Conservation (phyloP, 2,797 vertebrate species). For the Lepus oiostolus region DNA sequence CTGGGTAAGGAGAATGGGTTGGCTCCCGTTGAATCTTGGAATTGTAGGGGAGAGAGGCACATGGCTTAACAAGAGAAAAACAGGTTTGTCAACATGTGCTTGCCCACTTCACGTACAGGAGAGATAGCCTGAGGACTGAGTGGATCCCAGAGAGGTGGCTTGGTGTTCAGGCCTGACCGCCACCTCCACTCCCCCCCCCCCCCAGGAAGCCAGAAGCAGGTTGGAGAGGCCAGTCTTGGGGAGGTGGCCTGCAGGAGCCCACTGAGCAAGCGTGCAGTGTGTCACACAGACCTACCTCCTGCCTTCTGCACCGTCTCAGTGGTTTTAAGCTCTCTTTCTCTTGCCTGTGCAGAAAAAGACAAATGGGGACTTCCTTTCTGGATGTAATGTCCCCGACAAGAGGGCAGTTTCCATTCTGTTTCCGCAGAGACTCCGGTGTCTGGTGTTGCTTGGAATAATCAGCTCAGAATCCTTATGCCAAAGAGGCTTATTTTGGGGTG, state of each 20-base stretch:
- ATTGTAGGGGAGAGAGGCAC: too few species aligned
- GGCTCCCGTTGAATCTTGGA: background rate
- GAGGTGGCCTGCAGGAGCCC: background rate
- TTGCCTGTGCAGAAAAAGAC: background rate
- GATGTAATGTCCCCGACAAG: background rate
- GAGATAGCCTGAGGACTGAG: background rate
- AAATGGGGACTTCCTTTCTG: background rate
- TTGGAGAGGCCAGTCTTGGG: background rate
- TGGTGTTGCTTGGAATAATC: slow-evolving; percentile 7
- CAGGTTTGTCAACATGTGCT: too few species aligned
- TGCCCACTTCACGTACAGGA: background rate
- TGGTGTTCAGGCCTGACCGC: background rate
- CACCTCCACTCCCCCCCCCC: background rate
- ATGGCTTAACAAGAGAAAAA: background rate
- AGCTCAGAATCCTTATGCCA: slow-evolving; percentile 27
- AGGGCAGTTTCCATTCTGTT: background rate
- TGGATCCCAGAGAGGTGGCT: background rate
- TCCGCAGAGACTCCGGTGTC: background rate
- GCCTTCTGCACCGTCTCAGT: background rate
- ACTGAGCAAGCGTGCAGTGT: background rate
- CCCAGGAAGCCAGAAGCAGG: background rate
- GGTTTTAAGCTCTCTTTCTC: background rate
- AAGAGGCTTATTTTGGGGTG: background rate
- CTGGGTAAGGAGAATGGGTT: background rate
- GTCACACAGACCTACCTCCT: background rate